Conservation (phyloP, 37 sponge, comb jelly and placozoan genomes). For the Axinella damicornis region DNA sequence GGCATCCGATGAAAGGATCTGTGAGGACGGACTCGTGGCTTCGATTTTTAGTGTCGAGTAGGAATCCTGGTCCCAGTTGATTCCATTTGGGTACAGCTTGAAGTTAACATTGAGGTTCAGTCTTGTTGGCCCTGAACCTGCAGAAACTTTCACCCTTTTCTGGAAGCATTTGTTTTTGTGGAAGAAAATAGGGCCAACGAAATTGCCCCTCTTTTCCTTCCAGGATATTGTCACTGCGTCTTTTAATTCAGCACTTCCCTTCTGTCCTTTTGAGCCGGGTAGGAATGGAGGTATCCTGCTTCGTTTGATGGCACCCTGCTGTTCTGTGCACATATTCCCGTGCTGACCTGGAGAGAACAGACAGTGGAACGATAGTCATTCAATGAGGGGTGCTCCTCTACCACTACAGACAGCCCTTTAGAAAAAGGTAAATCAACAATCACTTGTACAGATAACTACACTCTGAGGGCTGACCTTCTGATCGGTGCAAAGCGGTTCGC, state of each 20-base stretch:
- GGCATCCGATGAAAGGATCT: background rate
- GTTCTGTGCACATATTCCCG: too few species aligned
- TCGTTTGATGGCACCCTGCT: too few species aligned
- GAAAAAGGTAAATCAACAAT: too few species aligned
- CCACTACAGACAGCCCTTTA: too few species aligned
- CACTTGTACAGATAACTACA: too few species aligned
- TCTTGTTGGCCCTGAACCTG: background rate
- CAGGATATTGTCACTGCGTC: background rate
- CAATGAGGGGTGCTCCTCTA: too few species aligned
- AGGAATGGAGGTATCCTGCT: too few species aligned
- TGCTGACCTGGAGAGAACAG: too few species aligned
- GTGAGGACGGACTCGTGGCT: background rate
- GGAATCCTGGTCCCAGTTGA: conserved; percentile 21
- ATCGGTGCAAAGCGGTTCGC: too few species aligned
- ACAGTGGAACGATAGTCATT: too few species aligned
- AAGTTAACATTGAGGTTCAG: background rate
- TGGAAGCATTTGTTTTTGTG: conserved; percentile 26
- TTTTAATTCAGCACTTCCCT: background rate
- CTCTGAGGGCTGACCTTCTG: too few species aligned
- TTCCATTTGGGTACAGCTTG: conserved; percentile 32
- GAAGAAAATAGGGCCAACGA: conserved; percentile 11
- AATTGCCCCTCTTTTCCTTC: conserved; percentile 1
- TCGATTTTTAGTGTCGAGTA: conserved; percentile 11
- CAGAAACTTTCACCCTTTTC: background rate
- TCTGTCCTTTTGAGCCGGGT: too few species aligned